These are phyloP conservation scores for Ptilonorhynchus violaceus DNA, from an alignment of 2,113 vertebrate species.

Conservation along the genomic window DNA sequence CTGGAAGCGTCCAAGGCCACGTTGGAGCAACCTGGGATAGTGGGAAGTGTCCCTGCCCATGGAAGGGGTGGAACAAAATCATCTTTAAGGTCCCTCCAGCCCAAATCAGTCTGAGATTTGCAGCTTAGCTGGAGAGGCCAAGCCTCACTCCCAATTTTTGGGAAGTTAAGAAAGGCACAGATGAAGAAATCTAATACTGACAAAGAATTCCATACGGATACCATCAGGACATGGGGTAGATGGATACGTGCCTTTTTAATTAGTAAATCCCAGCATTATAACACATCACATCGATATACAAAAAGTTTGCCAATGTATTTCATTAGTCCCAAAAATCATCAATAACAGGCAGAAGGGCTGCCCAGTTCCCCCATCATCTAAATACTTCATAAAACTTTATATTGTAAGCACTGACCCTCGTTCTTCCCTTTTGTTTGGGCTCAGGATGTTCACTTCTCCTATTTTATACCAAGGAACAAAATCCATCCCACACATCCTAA, in stretches of 20 bases:
- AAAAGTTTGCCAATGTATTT: background rate
- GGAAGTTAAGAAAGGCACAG: background rate
- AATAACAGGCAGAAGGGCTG: background rate
- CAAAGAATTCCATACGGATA: background rate
- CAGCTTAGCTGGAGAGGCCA: background rate
- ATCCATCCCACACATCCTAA: background rate
- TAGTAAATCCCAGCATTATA: background rate
- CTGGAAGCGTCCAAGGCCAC: background rate
- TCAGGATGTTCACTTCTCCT: background rate
- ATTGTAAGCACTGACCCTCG: background rate
- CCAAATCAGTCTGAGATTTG: background rate
- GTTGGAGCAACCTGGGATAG: background rate
- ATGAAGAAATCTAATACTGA: too few relatives aligned
- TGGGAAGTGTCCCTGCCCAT: background rate
- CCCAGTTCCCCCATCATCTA: background rate
- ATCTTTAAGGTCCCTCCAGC: background rate
- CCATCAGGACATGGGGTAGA: background rate
- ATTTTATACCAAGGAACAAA: background rate
- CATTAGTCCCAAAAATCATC: background rate
- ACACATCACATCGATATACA: background rate
- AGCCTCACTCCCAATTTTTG: background rate
- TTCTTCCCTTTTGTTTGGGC: background rate
- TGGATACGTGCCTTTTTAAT: background rate
- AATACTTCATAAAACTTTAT: rapidly evolving
- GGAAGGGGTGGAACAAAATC: background rate